A percentile compares a stretch with the other conserved stretches of the same genome.
Evolutionary conservation across 2,797 vertebrate genomes (phyloP).

Genomic region (Acanthis flammea): DNA sequence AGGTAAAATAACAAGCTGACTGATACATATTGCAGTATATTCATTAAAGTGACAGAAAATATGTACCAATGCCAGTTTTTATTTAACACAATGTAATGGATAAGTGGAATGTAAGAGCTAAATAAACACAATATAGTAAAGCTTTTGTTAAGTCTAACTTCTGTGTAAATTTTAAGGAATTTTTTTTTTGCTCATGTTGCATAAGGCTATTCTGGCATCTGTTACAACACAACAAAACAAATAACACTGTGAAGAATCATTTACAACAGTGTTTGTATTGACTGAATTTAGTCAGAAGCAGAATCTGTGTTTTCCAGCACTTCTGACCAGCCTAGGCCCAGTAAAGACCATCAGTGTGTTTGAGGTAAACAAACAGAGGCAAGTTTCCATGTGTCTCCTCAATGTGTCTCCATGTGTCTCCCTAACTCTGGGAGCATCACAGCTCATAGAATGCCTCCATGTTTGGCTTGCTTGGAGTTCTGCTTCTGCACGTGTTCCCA

Average conservation of each 20-base stretch:
- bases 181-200: not conserved
- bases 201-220: not conserved
- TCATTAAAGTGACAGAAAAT: not conserved
- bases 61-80: not conserved
- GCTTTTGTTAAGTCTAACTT: not conserved
- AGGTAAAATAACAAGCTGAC: not conserved
- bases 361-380: not conserved
- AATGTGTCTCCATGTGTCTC: not conserved
- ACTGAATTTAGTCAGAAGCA: not conserved
- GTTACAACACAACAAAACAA: not conserved
- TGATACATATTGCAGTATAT: not conserved
- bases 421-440: not conserved
- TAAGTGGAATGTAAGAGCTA: not conserved
- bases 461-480: not conserved
- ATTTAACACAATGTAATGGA: not conserved
- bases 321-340: not conserved
- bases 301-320: not conserved
- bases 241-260: not conserved
- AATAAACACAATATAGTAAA: not conserved
- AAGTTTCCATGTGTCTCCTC: not conserved
- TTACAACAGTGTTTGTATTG: not conserved
- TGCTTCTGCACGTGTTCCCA: not conserved
- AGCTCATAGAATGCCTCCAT: accelerated
- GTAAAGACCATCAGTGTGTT: not conserved
- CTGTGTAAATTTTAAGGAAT: not conserved